phyloP scores from a whole-genome alignment of 1,140 invertebrate genomes.

The Solen grandis region DNA sequence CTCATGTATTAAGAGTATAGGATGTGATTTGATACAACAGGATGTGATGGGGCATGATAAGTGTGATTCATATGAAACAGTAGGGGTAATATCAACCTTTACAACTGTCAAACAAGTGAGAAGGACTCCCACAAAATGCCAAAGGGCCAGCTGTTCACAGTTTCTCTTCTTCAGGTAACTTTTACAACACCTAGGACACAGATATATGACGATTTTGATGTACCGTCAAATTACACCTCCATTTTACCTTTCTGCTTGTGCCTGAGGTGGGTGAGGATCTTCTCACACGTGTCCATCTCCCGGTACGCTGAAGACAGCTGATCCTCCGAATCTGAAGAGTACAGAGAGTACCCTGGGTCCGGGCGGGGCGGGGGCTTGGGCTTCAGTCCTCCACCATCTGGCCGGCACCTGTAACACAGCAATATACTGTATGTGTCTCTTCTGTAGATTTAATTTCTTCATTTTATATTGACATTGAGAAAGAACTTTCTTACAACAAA shows the following conservation, averaged over 20 bases:
- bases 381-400: neutral
- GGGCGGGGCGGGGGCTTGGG: constrained; percentile 32
- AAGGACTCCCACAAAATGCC: too few relatives aligned
- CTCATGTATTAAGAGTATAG: too few relatives aligned
- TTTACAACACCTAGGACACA: too few relatives aligned
- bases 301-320: constrained; percentile 28
- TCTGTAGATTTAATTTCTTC: neutral
- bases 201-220: too few relatives aligned
- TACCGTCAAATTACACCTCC: too few relatives aligned
- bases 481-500: neutral
- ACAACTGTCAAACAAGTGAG: too few relatives aligned
- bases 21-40: too few relatives aligned
- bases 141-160: too few relatives aligned
- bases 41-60: too few relatives aligned
- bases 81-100: too few relatives aligned
- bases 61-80: too few relatives aligned
- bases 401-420: neutral
- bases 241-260: constrained; percentile 52
- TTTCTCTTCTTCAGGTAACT: too few relatives aligned
- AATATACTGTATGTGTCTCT: neutral
- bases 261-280: constrained; percentile 41
- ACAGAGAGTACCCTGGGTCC: constrained; percentile 44
- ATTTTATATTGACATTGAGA: neutral
- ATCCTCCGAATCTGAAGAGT: constrained; percentile 44
- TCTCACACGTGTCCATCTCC: constrained; percentile 51